Base-by-base conservation (phyloP, 35 echinoderm and acorn worm species). In the Acanthaster planci region DNA sequence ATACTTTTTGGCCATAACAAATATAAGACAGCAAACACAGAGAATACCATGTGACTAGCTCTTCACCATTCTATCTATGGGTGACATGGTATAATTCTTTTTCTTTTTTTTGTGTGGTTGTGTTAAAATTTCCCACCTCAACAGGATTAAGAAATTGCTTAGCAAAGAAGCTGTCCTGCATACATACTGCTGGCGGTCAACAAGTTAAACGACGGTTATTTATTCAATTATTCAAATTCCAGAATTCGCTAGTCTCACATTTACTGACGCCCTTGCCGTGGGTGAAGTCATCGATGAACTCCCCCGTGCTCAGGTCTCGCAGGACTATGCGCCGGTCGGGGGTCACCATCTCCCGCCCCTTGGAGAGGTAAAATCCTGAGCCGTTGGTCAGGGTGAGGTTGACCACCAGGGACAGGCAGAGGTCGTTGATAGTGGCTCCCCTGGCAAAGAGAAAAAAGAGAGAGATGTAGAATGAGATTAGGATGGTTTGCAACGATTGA, bases 211-310 rank as follows among this genome's bases (percentile, higher is more conserved):
- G n/a, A n/a, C n/a, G n/a, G n/a, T n/a, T n/a, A n/a, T n/a, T n/a
- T n/a, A n/a, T n/a, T n/a, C n/a, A n/a, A n/a, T n/a, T n/a, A n/a
- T n/a, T n/a, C n/a, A n/a, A 47, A 4, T 6, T 60, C 19, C 57
- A 60, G 6, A 16, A 8, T 60, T 60, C 27, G 7, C 52, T 14
- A 21, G 0, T 30, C 60, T 87, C 57, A 99, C 96, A 55, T 92
- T 94, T 99, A 76, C 42, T 64, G 39, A 86, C 76, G 7, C 91
- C 92, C 84, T 87, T 94, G 4, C 88, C 96, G 47, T 99, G 96
- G 19, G 96, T 94, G 51, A 99, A 99, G 78, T 99, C 96, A 86
- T 99, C 96, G 0, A 99, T 37, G 39, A 91, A 99, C 26, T 94
- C 92, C 0, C 96, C 96, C 0, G 85, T 99, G 22, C 90, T 80